These are phyloP conservation scores for Eupithecia exiguata DNA, from an alignment of 2,888 invertebrate species.

Conservation along the genomic window DNA sequence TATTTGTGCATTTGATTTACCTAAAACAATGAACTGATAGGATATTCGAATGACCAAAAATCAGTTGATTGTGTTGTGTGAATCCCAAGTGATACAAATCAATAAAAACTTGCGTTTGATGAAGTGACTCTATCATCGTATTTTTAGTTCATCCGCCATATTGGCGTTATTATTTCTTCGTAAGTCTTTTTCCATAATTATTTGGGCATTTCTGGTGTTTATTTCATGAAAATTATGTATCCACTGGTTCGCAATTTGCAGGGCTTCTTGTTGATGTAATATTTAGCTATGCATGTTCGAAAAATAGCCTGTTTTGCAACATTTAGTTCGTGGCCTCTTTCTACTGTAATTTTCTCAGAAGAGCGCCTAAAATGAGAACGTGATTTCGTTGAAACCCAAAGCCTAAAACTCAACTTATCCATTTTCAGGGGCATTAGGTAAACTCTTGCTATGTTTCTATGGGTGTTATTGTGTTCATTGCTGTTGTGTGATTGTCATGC, in stretches of 20 bases:
- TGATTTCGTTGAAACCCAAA: slow-evolving; percentile 45
- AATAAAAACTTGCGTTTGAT: slow-evolving; percentile 73
- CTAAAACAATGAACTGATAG: slow-evolving; percentile 69
- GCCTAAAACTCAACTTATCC: slow-evolving; percentile 23
- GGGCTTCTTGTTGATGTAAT: slow-evolving; percentile 71
- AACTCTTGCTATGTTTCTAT: not conserved
- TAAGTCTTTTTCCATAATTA: slow-evolving; percentile 81
- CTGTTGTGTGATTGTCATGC: not conserved
- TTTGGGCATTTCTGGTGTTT: slow-evolving; percentile 70
- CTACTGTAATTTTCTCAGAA: slow-evolving; percentile 67
- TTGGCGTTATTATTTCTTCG: slow-evolving; percentile 86
- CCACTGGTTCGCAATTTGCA: slow-evolving; percentile 75
- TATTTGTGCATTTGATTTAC: slow-evolving; percentile 73
- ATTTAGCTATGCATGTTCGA: slow-evolving; percentile 66
- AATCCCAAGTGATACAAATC: slow-evolving; percentile 70
- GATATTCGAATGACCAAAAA: slow-evolving; percentile 68
- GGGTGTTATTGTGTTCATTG: slow-evolving; percentile 5
- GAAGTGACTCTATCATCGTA: slow-evolving; percentile 81
- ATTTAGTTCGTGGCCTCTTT: slow-evolving; percentile 77
- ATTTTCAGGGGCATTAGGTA: not conserved
- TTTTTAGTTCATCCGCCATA: slow-evolving; percentile 88
- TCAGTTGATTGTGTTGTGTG: slow-evolving; percentile 75
- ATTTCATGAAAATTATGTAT: slow-evolving; percentile 69
- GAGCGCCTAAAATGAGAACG: slow-evolving; percentile 54
- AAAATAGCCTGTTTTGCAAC: slow-evolving; percentile 61